Conservation (phyloP, 2,797 vertebrate species). For the Cyclura pinguis region DNA sequence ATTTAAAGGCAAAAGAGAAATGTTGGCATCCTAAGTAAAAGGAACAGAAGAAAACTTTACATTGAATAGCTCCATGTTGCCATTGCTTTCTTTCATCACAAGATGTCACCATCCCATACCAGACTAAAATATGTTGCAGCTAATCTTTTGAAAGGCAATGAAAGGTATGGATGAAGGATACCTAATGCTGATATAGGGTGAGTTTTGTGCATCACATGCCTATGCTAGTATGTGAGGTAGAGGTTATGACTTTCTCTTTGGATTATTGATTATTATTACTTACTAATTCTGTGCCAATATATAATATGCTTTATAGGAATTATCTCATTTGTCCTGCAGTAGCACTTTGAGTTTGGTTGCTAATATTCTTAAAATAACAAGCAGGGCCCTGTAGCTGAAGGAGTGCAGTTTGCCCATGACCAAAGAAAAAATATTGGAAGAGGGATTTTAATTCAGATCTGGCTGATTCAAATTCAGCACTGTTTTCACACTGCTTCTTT, state of each 20-base stretch:
- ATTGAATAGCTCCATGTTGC: fast-evolving
- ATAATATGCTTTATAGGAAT: not conserved
- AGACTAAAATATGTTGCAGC: not conserved
- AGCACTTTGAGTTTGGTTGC: not conserved
- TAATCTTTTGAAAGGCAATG: not conserved
- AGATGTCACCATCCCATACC: constrained; percentile 64
- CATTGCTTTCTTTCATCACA: constrained; percentile 54
- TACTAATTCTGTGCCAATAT: not conserved
- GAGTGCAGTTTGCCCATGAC: not conserved
- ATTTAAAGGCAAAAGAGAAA: fast-evolving
- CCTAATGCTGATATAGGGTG: fast-evolving
- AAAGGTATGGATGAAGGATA: not conserved
- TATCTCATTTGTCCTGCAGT: not conserved
- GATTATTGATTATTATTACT: not conserved
- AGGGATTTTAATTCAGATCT: not conserved
- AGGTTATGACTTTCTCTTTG: not conserved
- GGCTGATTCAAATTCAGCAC: not conserved
- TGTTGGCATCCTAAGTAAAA: not conserved
- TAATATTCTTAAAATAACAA: not conserved
- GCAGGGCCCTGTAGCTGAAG: not conserved
- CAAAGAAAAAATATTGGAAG: not conserved
- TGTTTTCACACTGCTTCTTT: not conserved
- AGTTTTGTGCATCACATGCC: constrained; percentile 7
- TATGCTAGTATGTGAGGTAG: not conserved
- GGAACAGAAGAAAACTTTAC: not conserved